These are phyloP conservation scores for Limnephilus lunatus DNA, from an alignment of 2,888 invertebrate species.

Conservation along the genomic window DNA sequence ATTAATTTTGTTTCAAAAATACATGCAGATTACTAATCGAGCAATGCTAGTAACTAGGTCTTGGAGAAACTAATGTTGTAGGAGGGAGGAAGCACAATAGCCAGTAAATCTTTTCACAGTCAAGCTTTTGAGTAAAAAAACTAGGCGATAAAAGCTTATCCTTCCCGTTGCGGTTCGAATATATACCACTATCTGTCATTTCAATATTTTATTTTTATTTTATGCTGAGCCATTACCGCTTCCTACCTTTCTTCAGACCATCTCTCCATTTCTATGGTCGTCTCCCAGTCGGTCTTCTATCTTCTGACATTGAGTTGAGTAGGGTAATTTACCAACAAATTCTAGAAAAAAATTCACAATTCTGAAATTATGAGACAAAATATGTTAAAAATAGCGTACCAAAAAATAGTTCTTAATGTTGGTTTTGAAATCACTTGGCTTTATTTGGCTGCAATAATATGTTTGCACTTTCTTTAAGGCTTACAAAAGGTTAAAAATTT, in stretches of 20 bases:
- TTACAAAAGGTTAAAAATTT: background rate
- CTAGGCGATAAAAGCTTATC: background rate
- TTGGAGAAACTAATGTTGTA: background rate
- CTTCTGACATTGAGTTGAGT: background rate
- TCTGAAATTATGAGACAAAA: background rate
- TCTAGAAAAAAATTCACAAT: background rate
- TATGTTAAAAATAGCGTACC: background rate
- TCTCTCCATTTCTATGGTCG: background rate
- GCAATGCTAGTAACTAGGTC: background rate
- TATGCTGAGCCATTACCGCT: background rate
- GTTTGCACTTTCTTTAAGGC: background rate
- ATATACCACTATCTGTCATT: background rate
- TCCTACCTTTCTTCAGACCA: background rate
- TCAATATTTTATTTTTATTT: background rate
- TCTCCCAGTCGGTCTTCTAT: too few relatives aligned
- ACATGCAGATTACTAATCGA: too few relatives aligned
- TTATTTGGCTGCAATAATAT: background rate
- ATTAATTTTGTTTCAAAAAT: too few relatives aligned
- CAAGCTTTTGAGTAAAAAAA: background rate
- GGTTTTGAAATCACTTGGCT: too few relatives aligned
- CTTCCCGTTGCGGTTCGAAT: background rate
- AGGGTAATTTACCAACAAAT: background rate
- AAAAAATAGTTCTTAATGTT: too few relatives aligned
- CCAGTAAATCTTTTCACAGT: background rate
- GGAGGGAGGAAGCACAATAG: background rate